Percentiles rank a stretch among this genome's conserved stretches.
These are phyloP conservation scores for Margarornis squamiger DNA, from an alignment of 2,797 vertebrate species.

Conservation along the genomic window DNA sequence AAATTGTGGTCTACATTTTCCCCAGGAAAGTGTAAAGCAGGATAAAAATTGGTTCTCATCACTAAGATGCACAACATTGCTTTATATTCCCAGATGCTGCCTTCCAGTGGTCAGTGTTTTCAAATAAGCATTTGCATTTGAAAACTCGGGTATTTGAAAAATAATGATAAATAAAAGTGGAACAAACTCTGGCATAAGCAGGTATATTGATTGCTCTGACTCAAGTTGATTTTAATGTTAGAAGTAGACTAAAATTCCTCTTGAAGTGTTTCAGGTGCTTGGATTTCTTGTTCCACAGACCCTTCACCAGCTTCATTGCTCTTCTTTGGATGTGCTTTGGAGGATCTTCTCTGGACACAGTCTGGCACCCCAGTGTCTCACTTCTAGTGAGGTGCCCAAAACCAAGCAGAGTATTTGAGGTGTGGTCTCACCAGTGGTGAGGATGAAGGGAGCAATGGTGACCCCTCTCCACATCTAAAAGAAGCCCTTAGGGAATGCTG, in stretches of 20 bases:
- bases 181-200: neutral
- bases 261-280: neutral
- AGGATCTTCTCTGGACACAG: neutral
- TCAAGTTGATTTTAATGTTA: neutral
- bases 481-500: neutral
- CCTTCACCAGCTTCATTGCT: no score
- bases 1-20: neutral
- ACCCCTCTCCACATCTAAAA: neutral
- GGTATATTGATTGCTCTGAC: neutral
- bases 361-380: neutral
- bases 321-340: neutral
- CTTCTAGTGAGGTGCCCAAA: neutral
- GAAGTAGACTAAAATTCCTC: neutral
- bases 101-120: neutral
- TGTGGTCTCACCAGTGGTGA: neutral
- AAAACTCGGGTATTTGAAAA: neutral
- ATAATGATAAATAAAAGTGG: neutral
- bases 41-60: neutral
- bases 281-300: neutral
- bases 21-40: neutral
- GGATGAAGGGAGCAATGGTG: neutral
- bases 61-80: neutral
- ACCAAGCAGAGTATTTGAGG: neutral
- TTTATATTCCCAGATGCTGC: neutral
- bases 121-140: neutral